Evolutionary conservation across 2,888 invertebrate genomes (phyloP), one percentile per base, ranked within the genome.

Genomic region (Zootermopsis nevadensis): DNA sequence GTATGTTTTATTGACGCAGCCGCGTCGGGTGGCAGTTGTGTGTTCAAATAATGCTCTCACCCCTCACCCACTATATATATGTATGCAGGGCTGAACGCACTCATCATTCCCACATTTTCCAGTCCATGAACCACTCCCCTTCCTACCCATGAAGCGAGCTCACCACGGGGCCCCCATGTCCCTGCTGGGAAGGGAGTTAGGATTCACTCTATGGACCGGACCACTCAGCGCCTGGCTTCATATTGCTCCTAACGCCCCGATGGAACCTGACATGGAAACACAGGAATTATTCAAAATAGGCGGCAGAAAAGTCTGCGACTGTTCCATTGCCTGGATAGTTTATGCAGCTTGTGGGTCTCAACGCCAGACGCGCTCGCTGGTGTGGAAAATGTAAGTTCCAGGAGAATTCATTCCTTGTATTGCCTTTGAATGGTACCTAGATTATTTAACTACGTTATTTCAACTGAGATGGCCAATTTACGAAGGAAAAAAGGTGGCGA

Each of bases 21-120:
- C n/a, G 15, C 27, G 15, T 48, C 4, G 19, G 48, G 42, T 8
- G 42, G 42, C 8, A 42, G 42, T 42, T 42, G 42, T 42, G 55
- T 60, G 27, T 60, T 60, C n/a, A 60, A 60, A 60, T 60, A 60
- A 60, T n/a, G 8, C 60, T 7, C 60, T 60, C 60, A 27, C 60
- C 27, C 60, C 60, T 19, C 48, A 19, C 48, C 48, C 48, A 48
- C 1, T 48, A 10, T 38, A 48, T 48, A 48, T 48, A 48, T n/a
- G n/a, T 48, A 48, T 48, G 48, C 48, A 48, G 48, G 48, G 15
- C 48, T 19, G 19, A 48, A 48, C 48, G 60, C 60, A 27, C n/a
- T 27, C 60, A 60, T 60, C 60, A 60, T 60, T 60, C 60, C 60
- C 60, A 60, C 60, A 60, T 60, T 60, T 60, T 60, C 60, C 60